Conservation (phyloP, 2,113 vertebrate genomes). For the Pseudorhombus dupliciocellatus region DNA sequence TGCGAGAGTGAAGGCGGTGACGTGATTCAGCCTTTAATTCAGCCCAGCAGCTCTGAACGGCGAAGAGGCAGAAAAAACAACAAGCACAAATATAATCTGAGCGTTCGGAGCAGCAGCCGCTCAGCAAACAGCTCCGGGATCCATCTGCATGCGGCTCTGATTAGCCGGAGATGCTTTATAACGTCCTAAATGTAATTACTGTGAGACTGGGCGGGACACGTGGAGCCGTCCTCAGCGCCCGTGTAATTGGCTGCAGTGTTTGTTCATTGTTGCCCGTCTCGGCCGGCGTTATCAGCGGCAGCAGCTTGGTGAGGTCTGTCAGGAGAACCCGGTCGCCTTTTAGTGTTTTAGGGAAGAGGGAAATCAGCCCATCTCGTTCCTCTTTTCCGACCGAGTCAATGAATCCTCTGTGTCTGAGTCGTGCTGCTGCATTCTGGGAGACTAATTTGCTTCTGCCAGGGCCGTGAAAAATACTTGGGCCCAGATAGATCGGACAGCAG, state of each 20-base stretch:
- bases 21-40: constrained; percentile 37
- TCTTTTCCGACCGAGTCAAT: constrained; percentile 64
- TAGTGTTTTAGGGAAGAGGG: constrained; percentile 34
- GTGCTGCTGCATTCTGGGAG: constrained; percentile 43
- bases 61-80: constrained; percentile 38
- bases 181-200: constrained; percentile 64
- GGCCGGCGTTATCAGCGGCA: constrained; percentile 59
- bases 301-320: constrained; percentile 68
- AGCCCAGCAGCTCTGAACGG: constrained; percentile 45
- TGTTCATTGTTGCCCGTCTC: constrained; percentile 58
- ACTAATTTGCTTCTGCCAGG: constrained; percentile 60
- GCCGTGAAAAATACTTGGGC: constrained; percentile 63
- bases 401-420: constrained; percentile 59
- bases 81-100: constrained; percentile 48
- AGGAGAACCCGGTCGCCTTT: constrained; percentile 48
- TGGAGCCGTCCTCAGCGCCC: constrained; percentile 47
- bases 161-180: constrained; percentile 54
- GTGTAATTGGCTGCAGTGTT: constrained; percentile 64
- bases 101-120: constrained; percentile 22
- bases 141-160: constrained; percentile 51
- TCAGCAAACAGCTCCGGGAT: constrained; percentile 24
- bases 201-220: constrained; percentile 53
- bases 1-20: not conserved
- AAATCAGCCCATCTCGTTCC: constrained; percentile 52
- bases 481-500: constrained; percentile 44